Evolutionary conservation across 2,888 invertebrate genomes (phyloP).

Genomic region (Trissonchulus sp.): DNA sequence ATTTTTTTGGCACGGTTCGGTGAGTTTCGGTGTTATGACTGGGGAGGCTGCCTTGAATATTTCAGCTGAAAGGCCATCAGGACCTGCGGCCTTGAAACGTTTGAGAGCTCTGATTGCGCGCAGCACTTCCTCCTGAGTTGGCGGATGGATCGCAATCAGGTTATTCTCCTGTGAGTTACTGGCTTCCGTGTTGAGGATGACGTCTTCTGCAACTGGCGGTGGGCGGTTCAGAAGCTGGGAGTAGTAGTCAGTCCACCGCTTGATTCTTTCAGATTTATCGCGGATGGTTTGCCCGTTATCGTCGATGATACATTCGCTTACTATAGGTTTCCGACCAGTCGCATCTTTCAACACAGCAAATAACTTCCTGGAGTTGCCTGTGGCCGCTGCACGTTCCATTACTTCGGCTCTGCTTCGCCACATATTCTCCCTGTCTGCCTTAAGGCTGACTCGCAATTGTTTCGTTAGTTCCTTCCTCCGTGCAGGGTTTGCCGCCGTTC

Average conservation of each 20-base stretch:
- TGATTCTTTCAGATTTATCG: background rate
- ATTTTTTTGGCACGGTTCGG: too few relatives aligned
- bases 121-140: too few relatives aligned
- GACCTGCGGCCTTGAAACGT: background rate
- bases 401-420: background rate
- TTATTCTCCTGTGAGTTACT: too few relatives aligned
- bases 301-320: slow-evolving; percentile 2
- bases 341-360: background rate
- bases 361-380: background rate
- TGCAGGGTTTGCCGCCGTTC: background rate
- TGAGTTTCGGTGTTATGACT: too few relatives aligned
- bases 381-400: background rate
- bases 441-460: background rate
- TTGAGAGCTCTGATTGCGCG: too few relatives aligned
- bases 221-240: background rate
- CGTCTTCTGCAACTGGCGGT: background rate
- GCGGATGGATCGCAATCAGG: too few relatives aligned
- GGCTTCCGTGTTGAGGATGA: too few relatives aligned
- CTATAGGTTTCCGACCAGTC: background rate
- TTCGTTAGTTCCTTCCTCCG: background rate
- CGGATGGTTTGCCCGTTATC: background rate
- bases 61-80: background rate
- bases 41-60: too few relatives aligned
- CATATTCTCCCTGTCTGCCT: background rate
- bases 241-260: background rate